These are phyloP conservation scores for Vombatus ursinus DNA, from an alignment of 2,113 vertebrate species.

Conservation along the genomic window DNA sequence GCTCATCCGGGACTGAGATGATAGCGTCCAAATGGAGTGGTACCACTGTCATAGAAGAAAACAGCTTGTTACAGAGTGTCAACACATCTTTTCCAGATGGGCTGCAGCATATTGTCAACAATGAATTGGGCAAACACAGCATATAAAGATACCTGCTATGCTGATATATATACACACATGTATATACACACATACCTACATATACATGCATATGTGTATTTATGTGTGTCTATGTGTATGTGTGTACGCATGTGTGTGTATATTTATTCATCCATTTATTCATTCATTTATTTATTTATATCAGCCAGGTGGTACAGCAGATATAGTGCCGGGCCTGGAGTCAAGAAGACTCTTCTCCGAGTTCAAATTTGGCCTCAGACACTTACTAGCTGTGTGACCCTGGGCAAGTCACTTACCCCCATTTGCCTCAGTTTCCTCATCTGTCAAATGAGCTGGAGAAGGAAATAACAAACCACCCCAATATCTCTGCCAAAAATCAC, in stretches of 20 bases:
- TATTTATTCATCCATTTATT: too few relatives aligned
- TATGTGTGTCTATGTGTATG: too few relatives aligned
- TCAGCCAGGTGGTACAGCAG: too few relatives aligned
- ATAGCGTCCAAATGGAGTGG: neutral
- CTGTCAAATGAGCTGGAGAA: neutral
- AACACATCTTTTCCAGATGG: neutral
- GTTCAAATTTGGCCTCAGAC: neutral
- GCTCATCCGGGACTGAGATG: neutral
- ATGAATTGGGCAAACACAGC: neutral
- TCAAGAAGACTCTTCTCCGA: neutral
- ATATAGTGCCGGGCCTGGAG: neutral
- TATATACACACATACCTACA: neutral
- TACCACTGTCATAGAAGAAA: neutral
- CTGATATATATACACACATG: too few relatives aligned
- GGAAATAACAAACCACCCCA: neutral
- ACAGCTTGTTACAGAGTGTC: neutral
- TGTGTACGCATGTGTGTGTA: neutral
- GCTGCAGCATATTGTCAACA: neutral
- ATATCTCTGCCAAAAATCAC: neutral
- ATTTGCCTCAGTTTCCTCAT: neutral
- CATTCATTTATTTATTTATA: too few relatives aligned
- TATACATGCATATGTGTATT: neutral
- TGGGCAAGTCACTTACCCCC: neutral
- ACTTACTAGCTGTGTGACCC: neutral
- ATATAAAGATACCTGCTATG: too few relatives aligned